These are phyloP conservation scores for Muricea muricata DNA, from an alignment of 92 coral and sea anemone genomes.

Conservation along the genomic window DNA sequence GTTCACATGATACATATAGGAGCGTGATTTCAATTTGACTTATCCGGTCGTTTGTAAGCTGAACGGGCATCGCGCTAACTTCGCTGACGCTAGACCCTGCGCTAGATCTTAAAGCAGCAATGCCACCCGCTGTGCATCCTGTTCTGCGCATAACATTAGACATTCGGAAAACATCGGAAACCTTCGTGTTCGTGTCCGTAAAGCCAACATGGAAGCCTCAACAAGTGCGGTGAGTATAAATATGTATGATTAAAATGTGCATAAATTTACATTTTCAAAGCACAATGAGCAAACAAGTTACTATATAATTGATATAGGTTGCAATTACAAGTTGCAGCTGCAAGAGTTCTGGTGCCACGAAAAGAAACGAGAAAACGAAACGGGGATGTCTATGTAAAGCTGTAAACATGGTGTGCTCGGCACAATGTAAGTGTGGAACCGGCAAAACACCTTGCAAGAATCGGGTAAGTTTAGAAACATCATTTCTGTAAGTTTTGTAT, in stretches of 20 bases:
- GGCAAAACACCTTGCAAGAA: slow-evolving; percentile 37
- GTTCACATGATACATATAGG: no score
- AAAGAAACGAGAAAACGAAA: slow-evolving; percentile 16
- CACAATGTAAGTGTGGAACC: slow-evolving; percentile 29
- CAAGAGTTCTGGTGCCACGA: no score
- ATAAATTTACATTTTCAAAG: not conserved
- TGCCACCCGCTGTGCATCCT: not conserved
- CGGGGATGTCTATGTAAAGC: slow-evolving; percentile 33
- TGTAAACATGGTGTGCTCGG: not conserved
- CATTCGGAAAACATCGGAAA: slow-evolving; percentile 6
- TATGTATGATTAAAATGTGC: not conserved
- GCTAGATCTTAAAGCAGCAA: not conserved
- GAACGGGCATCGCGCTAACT: no score
- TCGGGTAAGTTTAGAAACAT: slow-evolving; percentile 40
- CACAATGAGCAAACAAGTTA: not conserved
- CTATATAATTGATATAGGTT: not conserved
- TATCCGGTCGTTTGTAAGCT: no score
- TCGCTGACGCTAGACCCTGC: no score
- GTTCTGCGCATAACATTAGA: not conserved
- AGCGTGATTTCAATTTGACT: no score
- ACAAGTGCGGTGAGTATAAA: not conserved
- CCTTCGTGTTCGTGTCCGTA: not conserved
- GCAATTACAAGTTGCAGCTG: not conserved
- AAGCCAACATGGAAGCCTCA: not conserved
- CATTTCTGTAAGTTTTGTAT: no score